Evolutionary conservation across 2,888 invertebrate species (phyloP).

Genomic region (Agrypnus murinus): DNA sequence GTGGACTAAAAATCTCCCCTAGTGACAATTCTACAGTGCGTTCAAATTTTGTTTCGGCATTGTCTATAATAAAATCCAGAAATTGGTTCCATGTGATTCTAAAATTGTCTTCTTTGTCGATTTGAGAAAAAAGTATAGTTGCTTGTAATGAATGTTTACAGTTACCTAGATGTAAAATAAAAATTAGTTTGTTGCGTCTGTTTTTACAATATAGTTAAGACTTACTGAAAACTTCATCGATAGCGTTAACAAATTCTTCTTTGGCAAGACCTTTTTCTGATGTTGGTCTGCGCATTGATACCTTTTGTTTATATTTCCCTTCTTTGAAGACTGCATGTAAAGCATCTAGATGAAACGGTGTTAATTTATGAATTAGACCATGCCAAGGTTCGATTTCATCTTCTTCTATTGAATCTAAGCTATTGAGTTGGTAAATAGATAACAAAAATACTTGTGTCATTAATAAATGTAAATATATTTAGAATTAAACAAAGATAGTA

Average conservation of each 20-base stretch:
- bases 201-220: slow-evolving; percentile 1
- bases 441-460: no score
- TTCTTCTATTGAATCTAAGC: slow-evolving; percentile 60
- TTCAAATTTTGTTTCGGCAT: slow-evolving; percentile 55
- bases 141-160: slow-evolving; percentile 63
- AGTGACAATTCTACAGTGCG: slow-evolving; percentile 55
- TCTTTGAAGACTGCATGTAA: slow-evolving; percentile 60
- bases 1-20: slow-evolving; percentile 60
- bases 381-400: slow-evolving; percentile 58
- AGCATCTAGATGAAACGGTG: slow-evolving; percentile 57
- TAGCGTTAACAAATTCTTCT: slow-evolving; percentile 66
- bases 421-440: no score
- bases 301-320: slow-evolving; percentile 29
- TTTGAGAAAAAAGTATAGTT: slow-evolving; percentile 64
- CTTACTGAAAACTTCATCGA: slow-evolving; percentile 65
- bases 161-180: slow-evolving; percentile 60
- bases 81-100: slow-evolving; percentile 68
- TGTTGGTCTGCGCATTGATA: slow-evolving; percentile 32
- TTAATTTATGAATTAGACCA: slow-evolving; percentile 60
- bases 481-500: no score
- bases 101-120: slow-evolving; percentile 59
- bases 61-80: slow-evolving; percentile 66
- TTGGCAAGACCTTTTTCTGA: slow-evolving; percentile 60
- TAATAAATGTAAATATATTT: no score
- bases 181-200: no score